Evolutionary conservation across 2,113 vertebrate genomes (phyloP).

Genomic region (Nycticorax nycticorax): DNA sequence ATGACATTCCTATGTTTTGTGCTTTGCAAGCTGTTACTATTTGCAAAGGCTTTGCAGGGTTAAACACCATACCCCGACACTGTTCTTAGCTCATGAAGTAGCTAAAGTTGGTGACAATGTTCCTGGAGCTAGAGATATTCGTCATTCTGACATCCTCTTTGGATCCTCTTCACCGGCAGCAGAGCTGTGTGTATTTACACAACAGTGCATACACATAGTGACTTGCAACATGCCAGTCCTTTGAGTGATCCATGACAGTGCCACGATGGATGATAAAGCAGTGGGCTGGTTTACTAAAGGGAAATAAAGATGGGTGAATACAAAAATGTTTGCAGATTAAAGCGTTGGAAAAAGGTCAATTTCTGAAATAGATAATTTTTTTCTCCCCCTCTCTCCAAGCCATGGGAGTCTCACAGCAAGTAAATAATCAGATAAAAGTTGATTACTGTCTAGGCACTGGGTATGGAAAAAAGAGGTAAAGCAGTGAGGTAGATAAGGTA

Average conservation of each 20-base stretch:
- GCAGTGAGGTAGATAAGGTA: not conserved
- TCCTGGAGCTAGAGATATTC: not conserved
- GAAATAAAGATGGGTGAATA: not conserved
- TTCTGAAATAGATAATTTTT: not conserved
- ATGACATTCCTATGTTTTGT: not conserved
- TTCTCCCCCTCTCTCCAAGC: not conserved
- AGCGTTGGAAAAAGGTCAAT: not conserved
- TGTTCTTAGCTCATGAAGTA: not conserved
- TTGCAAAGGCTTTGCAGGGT: not conserved
- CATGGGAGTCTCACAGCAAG: not conserved
- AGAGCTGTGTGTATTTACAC: not conserved
- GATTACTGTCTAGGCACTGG: too few species aligned
- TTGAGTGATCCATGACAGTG: not conserved
- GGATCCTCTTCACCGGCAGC: not conserved
- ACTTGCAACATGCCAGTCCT: not conserved
- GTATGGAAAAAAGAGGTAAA: not conserved
- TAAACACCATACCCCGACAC: not conserved
- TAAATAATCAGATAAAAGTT: not conserved
- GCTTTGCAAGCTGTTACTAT: not conserved
- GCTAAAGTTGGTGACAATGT: rapidly evolving
- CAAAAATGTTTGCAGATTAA: not conserved
- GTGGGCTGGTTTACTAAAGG: not conserved
- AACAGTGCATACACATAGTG: rapidly evolving
- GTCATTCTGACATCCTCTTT: not conserved
- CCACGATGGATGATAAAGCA: not conserved